These are phyloP conservation scores for Barypeithes pellucidus DNA, from an alignment of 2,888 invertebrate genomes.

Conservation along the genomic window DNA sequence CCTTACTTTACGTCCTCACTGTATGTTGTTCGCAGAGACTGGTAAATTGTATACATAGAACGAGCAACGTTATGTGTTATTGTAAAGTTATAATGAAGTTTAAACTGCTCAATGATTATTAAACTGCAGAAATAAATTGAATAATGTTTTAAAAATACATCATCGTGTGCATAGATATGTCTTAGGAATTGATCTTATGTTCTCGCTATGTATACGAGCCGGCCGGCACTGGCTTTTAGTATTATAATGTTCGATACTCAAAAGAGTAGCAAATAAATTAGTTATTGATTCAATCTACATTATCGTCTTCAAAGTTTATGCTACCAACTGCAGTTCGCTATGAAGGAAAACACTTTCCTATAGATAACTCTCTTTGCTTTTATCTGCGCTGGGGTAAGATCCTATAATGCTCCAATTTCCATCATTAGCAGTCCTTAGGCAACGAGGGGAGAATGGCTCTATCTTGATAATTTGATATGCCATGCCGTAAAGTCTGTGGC, in stretches of 20 bases:
- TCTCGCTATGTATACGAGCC: neutral
- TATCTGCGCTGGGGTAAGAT: constrained; percentile 40
- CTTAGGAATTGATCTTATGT: too few species aligned
- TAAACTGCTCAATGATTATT: too few species aligned
- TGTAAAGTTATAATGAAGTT: too few species aligned
- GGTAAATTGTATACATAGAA: too few species aligned
- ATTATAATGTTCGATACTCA: too few species aligned
- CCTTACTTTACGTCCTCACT: too few species aligned
- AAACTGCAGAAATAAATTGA: too few species aligned
- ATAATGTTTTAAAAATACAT: too few species aligned
- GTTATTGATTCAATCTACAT: neutral
- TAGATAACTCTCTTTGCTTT: constrained; percentile 37
- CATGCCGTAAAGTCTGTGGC: constrained; percentile 27
- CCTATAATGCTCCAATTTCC: constrained; percentile 50
- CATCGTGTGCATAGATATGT: too few species aligned
- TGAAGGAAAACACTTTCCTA: constrained; percentile 36
- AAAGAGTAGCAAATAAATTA: neutral
- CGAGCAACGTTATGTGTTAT: too few species aligned
- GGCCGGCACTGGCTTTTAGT: neutral
- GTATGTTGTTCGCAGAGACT: too few species aligned
- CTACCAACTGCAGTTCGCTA: neutral
- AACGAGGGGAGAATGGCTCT: constrained; percentile 45
- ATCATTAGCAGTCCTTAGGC: constrained; percentile 48
- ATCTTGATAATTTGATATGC: constrained; percentile 31
- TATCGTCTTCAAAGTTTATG: neutral